Conservation (phyloP, 1,140 invertebrate genomes). For the Parasteatoda tepidariorum region DNA sequence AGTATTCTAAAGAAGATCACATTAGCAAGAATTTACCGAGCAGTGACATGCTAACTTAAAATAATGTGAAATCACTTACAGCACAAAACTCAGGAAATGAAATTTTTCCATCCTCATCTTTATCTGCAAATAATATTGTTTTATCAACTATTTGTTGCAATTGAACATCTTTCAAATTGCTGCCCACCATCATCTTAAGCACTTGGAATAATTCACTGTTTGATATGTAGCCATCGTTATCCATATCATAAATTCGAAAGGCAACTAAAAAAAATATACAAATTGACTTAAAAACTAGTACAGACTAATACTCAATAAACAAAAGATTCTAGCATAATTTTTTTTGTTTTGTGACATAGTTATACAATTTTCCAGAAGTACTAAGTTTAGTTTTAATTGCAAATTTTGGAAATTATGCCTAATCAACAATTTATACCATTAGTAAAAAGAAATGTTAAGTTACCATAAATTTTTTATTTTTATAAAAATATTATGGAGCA, state of each 20-base stretch:
- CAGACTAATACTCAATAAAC: no score
- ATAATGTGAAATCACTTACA: constrained; percentile 63
- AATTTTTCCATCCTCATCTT: constrained; percentile 96
- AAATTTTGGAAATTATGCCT: not conserved
- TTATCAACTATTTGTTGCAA: constrained; percentile 97
- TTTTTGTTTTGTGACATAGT: no score
- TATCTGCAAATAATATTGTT: constrained; percentile 94
- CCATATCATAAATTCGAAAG: constrained; percentile 99
- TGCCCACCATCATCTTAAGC: constrained; percentile 99
- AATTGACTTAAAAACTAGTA: no score
- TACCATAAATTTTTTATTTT: no score
- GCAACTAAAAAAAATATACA: constrained; percentile 75
- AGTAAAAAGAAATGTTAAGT: not conserved
- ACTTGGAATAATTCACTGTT: constrained; percentile 99
- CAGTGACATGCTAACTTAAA: no score
- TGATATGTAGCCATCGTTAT: constrained; percentile 98
- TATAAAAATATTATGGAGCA: no score
- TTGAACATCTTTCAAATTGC: constrained; percentile 95
- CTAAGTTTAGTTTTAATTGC: not conserved
- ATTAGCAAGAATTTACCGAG: no score
- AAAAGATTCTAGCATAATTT: no score
- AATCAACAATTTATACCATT: not conserved
- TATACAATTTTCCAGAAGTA: not conserved
- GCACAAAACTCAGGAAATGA: constrained; percentile 95
- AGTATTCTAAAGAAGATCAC: no score